phyloP scores from a whole-genome alignment of 2,113 vertebrate genomes.

The Antechinus flavipes region DNA sequence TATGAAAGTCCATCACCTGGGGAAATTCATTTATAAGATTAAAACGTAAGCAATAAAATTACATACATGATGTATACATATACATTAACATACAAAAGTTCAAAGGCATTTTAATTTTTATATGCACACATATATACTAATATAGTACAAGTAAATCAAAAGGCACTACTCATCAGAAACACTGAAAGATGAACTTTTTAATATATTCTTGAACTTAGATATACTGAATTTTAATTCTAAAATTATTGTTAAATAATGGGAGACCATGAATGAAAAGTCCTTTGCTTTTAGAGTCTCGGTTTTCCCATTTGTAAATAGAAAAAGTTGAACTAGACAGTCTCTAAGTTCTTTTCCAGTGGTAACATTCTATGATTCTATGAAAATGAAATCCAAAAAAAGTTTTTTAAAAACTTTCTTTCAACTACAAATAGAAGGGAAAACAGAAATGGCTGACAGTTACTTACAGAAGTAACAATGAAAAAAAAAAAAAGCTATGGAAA shows the following conservation, averaged over 20 bases:
- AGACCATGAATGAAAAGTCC: background rate
- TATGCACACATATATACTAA: background rate
- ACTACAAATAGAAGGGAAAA: background rate
- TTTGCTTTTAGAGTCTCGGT: background rate
- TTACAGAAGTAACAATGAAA: background rate
- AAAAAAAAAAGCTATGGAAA: background rate
- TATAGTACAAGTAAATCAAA: background rate
- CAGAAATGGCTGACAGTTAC: background rate
- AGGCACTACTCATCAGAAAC: background rate
- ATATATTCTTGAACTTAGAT: conserved; percentile 22
- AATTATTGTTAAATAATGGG: background rate
- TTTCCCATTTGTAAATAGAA: conserved; percentile 13
- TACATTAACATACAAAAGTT: background rate
- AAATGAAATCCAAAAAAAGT: background rate
- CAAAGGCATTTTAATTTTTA: background rate
- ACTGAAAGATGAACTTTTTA: background rate
- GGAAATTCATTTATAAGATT: background rate
- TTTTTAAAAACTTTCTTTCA: background rate
- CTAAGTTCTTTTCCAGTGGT: conserved; percentile 41
- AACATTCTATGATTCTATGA: conserved; percentile 19
- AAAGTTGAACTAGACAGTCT: background rate
- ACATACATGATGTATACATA: background rate
- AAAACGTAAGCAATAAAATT: background rate
- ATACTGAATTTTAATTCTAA: background rate
- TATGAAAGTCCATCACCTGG: background rate